A percentile compares a stretch with the other conserved stretches of the same genome.
phyloP scores from a whole-genome alignment of 1,140 invertebrate genomes.

The Listronotus bonariensis region DNA sequence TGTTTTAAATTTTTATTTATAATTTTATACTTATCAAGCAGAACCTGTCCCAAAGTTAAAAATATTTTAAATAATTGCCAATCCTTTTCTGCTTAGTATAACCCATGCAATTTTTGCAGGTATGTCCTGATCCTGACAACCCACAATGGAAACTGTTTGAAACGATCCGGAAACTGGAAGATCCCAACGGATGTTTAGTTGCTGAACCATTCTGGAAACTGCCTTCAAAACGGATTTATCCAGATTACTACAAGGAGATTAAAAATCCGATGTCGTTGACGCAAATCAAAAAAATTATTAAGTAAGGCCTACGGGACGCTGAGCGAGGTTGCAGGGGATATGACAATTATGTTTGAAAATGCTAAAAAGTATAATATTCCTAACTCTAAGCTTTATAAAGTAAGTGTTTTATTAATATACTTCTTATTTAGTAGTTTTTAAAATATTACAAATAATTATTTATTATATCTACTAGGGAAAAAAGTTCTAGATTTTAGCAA shows the following conservation, averaged over 20 bases:
- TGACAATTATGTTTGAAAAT: slow-evolving; percentile 99
- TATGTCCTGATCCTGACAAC: slow-evolving; percentile 50
- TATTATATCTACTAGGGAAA: not conserved
- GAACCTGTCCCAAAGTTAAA: too few species aligned
- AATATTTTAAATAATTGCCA: too few species aligned
- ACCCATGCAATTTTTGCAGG: slow-evolving; percentile 8
- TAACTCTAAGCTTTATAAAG: slow-evolving; percentile 85
- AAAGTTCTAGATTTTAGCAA: too few species aligned
- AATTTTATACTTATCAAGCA: too few species aligned
- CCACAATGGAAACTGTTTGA: slow-evolving; percentile 62
- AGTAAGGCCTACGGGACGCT: slow-evolving; percentile 84
- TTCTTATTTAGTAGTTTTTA: not conserved
- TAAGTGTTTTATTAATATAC: slow-evolving; percentile 48
- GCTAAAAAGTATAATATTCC: slow-evolving; percentile 93
- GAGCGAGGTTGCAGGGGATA: slow-evolving; percentile 88
- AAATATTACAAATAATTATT: not conserved
- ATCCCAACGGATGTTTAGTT: slow-evolving; percentile 62
- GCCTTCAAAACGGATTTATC: slow-evolving; percentile 87
- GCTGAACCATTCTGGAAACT: slow-evolving; percentile 92
- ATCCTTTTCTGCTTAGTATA: too few species aligned
- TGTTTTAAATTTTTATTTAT: too few species aligned
- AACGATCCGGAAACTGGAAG: slow-evolving; percentile 56
- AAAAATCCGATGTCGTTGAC: slow-evolving; percentile 93
- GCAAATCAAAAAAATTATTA: slow-evolving; percentile 91
- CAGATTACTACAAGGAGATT: slow-evolving; percentile 98